Base-by-base conservation (phyloP, 1,140 invertebrate species). In the Tenebrio molitor region DNA sequence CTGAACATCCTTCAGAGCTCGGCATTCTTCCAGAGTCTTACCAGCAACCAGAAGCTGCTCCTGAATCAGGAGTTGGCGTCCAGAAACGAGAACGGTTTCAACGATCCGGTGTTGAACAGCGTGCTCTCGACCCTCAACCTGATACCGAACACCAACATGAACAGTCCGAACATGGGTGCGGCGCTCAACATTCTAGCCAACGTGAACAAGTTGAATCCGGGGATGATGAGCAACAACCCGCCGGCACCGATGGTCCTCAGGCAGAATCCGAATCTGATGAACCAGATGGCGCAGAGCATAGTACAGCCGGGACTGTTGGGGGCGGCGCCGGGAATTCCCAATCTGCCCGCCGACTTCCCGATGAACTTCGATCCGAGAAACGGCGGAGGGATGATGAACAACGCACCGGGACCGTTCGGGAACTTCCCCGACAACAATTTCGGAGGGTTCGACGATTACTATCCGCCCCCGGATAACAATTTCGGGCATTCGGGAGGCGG, bases 31-130 rank as follows among this genome's bases (percentile, higher is more conserved):
- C 89, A 88, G 77, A 87, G 88, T 46, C 79, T 90, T 14, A 89
- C 88, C 65, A 89, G 88, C 44, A 90, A 89, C 65, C 88, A 90
- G 77, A 91, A 90, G 81, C 86, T 91, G 73, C 86, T 89, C 78
- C 85, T 90, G 0, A 91, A 90, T 79, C 88, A 90, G 76, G 85
- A 90, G 79, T 50, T 83, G 21, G 76, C 81, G 1, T 42, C 46
- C 15, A 58, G 75, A 19, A 71, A 17, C 29, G 79, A 81, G 41
- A 77, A 66, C 14, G 77, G 80, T 8, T 70, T 72, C 5, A 74
- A 80, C 33, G 82, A 83, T 65, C 81, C 81, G 4, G 74, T 82
- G 2, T 79, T 91, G 74, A 87, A 87, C 1, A 81, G 86, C 33
- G 85, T 91, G 0, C 86, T 88, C 3, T 84, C 86, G 68, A 87